A percentile compares a stretch with the other conserved stretches of the same genome.
Evolutionary conservation across 1,140 invertebrate species (phyloP).

Genomic region (Gonatopus flavifemur): DNA sequence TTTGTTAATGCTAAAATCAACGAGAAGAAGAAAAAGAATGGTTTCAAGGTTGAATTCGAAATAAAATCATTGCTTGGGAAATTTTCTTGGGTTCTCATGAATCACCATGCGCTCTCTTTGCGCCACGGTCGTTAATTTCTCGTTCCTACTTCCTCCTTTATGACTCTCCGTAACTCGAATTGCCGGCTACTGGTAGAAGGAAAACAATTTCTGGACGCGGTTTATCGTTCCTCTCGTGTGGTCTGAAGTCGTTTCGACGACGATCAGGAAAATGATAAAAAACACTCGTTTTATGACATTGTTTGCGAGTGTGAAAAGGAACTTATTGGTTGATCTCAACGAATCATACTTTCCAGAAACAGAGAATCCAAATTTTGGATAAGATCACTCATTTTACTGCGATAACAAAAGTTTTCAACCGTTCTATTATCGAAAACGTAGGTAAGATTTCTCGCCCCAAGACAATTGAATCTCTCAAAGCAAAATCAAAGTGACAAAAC

Average conservation of each 20-base stretch:
- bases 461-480: slow-evolving; percentile 17
- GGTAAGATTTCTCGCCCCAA: neutral
- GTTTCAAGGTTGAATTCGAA: too few relatives aligned
- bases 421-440: neutral
- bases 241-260: neutral
- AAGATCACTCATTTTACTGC: neutral
- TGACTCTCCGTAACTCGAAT: slow-evolving; percentile 21
- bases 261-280: neutral
- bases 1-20: too few relatives aligned
- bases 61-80: too few relatives aligned
- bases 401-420: neutral
- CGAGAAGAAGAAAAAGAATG: too few relatives aligned
- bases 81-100: too few relatives aligned
- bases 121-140: slow-evolving; percentile 23
- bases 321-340: neutral
- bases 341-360: neutral
- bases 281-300: neutral
- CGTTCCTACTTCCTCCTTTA: slow-evolving; percentile 21
- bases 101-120: too few relatives aligned
- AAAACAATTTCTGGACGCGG: slow-evolving; percentile 19
- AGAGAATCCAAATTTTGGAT: neutral
- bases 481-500: slow-evolving; percentile 32
- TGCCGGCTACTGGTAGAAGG: slow-evolving; percentile 1
- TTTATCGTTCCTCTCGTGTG: slow-evolving; percentile 9
- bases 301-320: neutral